These are phyloP conservation scores for Cheilosia pagana DNA, from an alignment of 2,888 invertebrate species.

Conservation along the genomic window DNA sequence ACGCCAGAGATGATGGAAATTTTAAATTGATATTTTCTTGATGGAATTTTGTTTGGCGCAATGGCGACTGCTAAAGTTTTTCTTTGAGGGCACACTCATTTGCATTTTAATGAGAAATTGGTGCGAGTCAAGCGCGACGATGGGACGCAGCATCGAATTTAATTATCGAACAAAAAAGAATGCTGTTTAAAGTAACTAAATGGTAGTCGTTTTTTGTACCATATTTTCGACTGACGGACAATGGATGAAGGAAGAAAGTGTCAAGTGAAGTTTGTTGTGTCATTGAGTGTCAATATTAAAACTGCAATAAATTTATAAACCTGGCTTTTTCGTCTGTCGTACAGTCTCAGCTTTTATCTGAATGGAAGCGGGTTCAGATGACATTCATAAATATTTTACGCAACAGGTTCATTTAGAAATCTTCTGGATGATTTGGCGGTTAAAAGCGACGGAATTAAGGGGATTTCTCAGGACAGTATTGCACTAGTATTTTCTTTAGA, in stretches of 20 bases:
- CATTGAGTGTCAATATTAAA: too few relatives aligned
- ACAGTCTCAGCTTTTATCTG: too few relatives aligned
- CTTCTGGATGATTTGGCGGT: too few relatives aligned
- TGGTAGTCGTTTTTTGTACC: not conserved
- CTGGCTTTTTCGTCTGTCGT: too few relatives aligned
- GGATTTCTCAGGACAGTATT: too few relatives aligned
- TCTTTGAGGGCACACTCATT: constrained; percentile 7
- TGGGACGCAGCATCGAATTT: not conserved
- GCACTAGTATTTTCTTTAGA: too few relatives aligned
- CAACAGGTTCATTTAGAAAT: too few relatives aligned
- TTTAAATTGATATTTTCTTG: constrained; percentile 48
- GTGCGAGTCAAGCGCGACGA: not conserved
- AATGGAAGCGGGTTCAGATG: too few relatives aligned
- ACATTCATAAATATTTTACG: too few relatives aligned
- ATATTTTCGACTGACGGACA: not conserved
- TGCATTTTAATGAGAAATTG: constrained; percentile 52
- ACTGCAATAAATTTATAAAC: too few relatives aligned
- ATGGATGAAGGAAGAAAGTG: not conserved
- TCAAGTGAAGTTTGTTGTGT: too few relatives aligned
- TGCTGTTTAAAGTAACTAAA: not conserved
- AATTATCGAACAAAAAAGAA: not conserved
- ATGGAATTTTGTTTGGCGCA: not conserved
- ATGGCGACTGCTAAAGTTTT: not conserved
- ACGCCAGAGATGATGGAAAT: constrained; percentile 38
- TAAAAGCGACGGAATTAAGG: too few relatives aligned